Evolutionary conservation across 1,140 invertebrate genomes (phyloP).

Genomic region (Bombyx mandarina): DNA sequence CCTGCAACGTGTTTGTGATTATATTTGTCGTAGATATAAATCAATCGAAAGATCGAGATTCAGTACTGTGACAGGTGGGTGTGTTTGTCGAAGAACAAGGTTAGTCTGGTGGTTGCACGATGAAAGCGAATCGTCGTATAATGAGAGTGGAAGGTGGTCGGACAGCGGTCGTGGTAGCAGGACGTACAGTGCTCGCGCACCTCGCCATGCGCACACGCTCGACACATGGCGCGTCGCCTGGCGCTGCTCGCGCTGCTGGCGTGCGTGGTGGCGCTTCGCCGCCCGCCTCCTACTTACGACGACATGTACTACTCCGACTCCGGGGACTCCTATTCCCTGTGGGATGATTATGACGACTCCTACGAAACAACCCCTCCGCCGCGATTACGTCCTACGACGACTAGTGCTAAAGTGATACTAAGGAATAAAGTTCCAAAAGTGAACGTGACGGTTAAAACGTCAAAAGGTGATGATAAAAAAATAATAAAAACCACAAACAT

Average conservation of each 20-base stretch:
- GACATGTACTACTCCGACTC: constrained; percentile 38
- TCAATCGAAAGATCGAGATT: not conserved
- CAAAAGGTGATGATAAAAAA: constrained; percentile 44
- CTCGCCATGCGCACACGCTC: constrained; percentile 64
- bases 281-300: constrained; percentile 20
- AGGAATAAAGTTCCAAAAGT: constrained; percentile 35
- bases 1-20: not conserved
- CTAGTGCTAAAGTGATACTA: constrained; percentile 51
- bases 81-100: not conserved
- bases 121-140: constrained; percentile 59
- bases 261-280: constrained; percentile 33
- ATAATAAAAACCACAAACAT: constrained; percentile 53
- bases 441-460: constrained; percentile 39
- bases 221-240: constrained; percentile 64
- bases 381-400: constrained; percentile 23
- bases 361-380: constrained; percentile 26
- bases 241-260: constrained; percentile 58
- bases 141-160: constrained; percentile 55
- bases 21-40: not conserved
- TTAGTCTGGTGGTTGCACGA: constrained; percentile 12
- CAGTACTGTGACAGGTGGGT: constrained; percentile 16
- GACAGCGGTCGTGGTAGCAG: constrained; percentile 18
- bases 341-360: constrained; percentile 51
- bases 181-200: constrained; percentile 57
- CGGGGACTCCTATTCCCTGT: constrained; percentile 35